Evolutionary conservation across 1,140 invertebrate genomes (phyloP).

Genomic region (Hycleus cichorii): DNA sequence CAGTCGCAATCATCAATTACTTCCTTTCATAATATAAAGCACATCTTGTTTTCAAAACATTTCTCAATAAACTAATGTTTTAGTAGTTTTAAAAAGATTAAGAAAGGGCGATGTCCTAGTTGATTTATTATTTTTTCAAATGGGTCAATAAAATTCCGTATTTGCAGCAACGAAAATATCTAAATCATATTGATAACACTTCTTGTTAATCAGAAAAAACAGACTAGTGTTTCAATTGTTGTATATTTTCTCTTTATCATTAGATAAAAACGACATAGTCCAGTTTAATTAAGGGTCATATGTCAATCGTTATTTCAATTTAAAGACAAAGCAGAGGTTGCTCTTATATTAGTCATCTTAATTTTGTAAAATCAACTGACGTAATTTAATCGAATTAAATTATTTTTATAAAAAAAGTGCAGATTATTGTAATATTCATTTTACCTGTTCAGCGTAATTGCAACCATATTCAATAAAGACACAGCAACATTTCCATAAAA

Average conservation of each 20-base stretch:
- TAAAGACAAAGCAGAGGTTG: constrained; percentile 8
- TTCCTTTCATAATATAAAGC: constrained; percentile 18
- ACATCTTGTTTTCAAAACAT: neutral
- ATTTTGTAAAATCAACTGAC: too few species aligned
- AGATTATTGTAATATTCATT: neutral
- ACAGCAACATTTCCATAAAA: constrained; percentile 86
- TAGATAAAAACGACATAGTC: constrained; percentile 11
- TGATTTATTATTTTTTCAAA: constrained; percentile 3
- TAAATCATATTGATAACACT: too few species aligned
- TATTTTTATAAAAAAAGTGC: neutral
- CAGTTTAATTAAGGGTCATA: constrained; percentile 11
- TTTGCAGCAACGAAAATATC: neutral
- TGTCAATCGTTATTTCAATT: constrained; percentile 14
- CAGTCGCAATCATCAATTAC: constrained; percentile 11
- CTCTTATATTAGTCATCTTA: constrained; percentile 4
- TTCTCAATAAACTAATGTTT: constrained; percentile 1
- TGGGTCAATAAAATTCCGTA: neutral
- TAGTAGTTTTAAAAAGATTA: neutral
- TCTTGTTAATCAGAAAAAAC: neutral
- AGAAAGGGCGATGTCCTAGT: constrained; percentile 10
- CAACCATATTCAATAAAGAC: constrained; percentile 80
- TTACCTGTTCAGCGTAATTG: constrained; percentile 82
- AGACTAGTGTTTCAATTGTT: neutral
- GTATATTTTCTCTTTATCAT: constrained; percentile 3
- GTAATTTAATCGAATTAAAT: too few species aligned